phyloP scores from a whole-genome alignment of 2,888 invertebrate genomes.

The Eupithecia insigniata region DNA sequence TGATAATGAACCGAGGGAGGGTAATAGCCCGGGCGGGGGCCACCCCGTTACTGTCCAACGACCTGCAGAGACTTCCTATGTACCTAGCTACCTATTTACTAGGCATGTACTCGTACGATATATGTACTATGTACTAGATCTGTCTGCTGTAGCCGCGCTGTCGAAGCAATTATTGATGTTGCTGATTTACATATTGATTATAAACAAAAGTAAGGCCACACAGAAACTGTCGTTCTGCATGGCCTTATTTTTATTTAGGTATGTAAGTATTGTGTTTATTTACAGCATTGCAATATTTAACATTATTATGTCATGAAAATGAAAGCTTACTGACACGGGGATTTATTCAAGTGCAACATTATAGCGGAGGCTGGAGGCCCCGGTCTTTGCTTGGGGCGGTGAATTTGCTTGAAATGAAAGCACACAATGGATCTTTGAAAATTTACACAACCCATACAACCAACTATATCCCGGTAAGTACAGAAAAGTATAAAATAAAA shows the following conservation, averaged over 20 bases:
- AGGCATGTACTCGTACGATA: not conserved
- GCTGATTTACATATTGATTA: conserved; percentile 18
- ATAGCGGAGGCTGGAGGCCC: not conserved
- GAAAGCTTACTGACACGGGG: not conserved
- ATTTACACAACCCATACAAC: not conserved
- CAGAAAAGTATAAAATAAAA: too few relatives aligned
- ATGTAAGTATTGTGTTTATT: conserved; percentile 7
- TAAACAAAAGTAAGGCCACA: too few relatives aligned
- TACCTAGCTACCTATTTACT: conserved; percentile 11
- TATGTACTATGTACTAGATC: conserved; percentile 8
- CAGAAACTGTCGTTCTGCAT: not conserved
- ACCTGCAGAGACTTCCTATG: conserved; percentile 66
- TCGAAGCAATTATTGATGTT: conserved; percentile 32
- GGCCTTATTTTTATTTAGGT: not conserved
- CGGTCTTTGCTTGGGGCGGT: not conserved
- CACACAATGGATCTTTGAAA: not conserved
- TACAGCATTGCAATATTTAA: too few relatives aligned
- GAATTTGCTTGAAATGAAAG: not conserved
- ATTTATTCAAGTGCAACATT: not conserved
- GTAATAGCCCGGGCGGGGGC: conserved; percentile 66
- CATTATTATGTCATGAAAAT: too few relatives aligned
- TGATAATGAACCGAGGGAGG: conserved; percentile 81
- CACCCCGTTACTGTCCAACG: conserved; percentile 67
- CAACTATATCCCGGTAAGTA: not conserved
- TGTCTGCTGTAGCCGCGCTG: conserved; percentile 29